Evolutionary conservation across 2,888 invertebrate species (phyloP).

Genomic region (Folsomia candida): DNA sequence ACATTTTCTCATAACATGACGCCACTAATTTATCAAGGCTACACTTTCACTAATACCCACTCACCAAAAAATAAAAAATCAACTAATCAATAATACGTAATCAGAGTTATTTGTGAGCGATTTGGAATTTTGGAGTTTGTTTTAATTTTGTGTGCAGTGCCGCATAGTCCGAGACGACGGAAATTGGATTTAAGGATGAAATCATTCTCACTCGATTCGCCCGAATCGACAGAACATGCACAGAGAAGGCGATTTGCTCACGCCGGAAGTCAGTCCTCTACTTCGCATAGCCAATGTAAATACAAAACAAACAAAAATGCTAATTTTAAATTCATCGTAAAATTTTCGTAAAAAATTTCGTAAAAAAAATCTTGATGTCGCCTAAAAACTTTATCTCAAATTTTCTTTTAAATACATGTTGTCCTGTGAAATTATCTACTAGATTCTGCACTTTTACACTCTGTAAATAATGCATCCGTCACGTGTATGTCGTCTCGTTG

Average conservation of each 20-base stretch:
- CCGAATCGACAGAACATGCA: constrained; percentile 83
- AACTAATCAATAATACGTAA: too few relatives aligned
- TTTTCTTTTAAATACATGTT: too few relatives aligned
- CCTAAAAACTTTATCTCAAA: too few relatives aligned
- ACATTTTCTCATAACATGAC: not conserved
- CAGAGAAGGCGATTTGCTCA: constrained; percentile 66
- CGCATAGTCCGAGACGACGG: constrained; percentile 92
- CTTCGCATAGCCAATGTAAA: constrained; percentile 64
- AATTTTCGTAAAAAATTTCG: too few relatives aligned
- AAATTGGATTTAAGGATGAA: constrained; percentile 97
- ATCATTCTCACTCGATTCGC: constrained; percentile 93
- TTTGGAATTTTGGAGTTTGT: constrained; percentile 8
- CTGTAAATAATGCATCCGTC: too few relatives aligned
- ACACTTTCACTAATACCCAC: constrained; percentile 1
- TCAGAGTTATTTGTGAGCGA: not conserved
- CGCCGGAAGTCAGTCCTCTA: constrained; percentile 59
- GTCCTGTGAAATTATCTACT: too few relatives aligned
- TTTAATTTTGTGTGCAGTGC: constrained; percentile 64
- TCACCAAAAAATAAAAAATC: not conserved
- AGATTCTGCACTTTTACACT: too few relatives aligned
- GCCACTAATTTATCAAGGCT: too few relatives aligned
- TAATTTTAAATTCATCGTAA: not conserved
- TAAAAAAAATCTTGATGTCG: too few relatives aligned
- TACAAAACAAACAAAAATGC: too few relatives aligned
- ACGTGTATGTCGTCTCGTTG: too few relatives aligned